phyloP scores from a whole-genome alignment of 2,113 vertebrate species.

The Planiliza haematocheilus region DNA sequence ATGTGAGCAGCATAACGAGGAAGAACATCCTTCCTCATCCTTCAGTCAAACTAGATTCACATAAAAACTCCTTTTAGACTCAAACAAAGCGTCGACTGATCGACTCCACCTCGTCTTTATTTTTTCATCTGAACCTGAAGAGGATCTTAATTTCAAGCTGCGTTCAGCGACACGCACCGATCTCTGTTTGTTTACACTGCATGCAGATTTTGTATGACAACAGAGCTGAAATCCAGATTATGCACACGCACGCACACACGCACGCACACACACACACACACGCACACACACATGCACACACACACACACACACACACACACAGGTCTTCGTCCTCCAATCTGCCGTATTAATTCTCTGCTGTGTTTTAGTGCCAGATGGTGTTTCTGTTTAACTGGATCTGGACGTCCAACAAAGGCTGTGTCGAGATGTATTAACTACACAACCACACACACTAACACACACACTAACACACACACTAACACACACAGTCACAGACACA shows the following conservation, averaged over 20 bases:
- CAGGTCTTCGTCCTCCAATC: constrained; percentile 43
- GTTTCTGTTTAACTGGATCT: constrained; percentile 60
- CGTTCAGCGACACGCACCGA: background rate
- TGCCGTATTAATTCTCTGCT: constrained; percentile 52
- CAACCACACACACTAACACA: background rate
- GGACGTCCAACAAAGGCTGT: constrained; percentile 40
- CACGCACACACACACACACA: constrained; percentile 43
- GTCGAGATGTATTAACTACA: constrained; percentile 26
- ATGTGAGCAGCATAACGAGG: too few relatives aligned
- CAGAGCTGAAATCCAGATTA: constrained; percentile 68
- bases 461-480: background rate
- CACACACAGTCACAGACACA: constrained; percentile 20
- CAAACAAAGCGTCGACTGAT: too few relatives aligned
- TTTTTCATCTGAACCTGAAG: too few relatives aligned
- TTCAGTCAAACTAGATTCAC: too few relatives aligned
- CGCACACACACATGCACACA: constrained; percentile 41
- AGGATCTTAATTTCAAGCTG: background rate
- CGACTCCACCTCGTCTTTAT: too few relatives aligned
- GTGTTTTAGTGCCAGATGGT: constrained; percentile 67
- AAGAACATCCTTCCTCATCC: too few relatives aligned
- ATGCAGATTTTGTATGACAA: constrained; percentile 65
- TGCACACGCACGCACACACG: constrained; percentile 42
- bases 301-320: constrained; percentile 31
- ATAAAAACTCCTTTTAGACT: too few relatives aligned
- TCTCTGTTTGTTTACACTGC: constrained; percentile 64